Conservation (phyloP, 2,888 invertebrate species). For the Drosophila planitibia region DNA sequence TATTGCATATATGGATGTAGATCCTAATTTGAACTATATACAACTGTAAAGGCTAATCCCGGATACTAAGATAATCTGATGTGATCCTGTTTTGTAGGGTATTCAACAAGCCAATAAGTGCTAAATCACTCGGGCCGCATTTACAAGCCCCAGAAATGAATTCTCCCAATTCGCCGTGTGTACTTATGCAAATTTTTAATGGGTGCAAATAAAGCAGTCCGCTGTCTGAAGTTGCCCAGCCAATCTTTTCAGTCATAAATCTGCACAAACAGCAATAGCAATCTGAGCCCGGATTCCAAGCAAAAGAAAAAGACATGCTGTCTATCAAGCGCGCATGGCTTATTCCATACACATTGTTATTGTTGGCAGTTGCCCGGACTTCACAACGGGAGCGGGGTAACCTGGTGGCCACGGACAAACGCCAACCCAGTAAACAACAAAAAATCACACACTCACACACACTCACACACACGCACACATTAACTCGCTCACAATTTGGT, state of each 20-base stretch:
- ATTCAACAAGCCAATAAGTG: slow-evolving; percentile 22
- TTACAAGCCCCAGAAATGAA: slow-evolving; percentile 38
- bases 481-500: slow-evolving; percentile 47
- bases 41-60: background rate
- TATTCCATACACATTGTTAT: slow-evolving; percentile 56
- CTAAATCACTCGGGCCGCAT: slow-evolving; percentile 24
- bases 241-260: slow-evolving; percentile 55
- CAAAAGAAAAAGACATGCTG: slow-evolving; percentile 15
- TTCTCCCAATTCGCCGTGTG: slow-evolving; percentile 38
- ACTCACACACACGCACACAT: background rate
- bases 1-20: background rate
- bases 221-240: slow-evolving; percentile 30
- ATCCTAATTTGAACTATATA: background rate
- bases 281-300: background rate
- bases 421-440: slow-evolving; percentile 45
- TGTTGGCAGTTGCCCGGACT: slow-evolving; percentile 47
- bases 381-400: slow-evolving; percentile 21
- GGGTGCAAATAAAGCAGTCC: slow-evolving; percentile 54
- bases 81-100: slow-evolving; percentile 19
- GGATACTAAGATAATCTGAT: background rate
- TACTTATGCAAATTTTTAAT: slow-evolving; percentile 63
- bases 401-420: slow-evolving; percentile 56
- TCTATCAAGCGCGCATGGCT: slow-evolving; percentile 48
- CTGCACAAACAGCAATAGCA: slow-evolving; percentile 39
- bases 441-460: slow-evolving; percentile 20